Evolutionary conservation across 92 coral and sea anemone genomes (phyloP), one percentile per base, ranked within the genome.

Genomic region (Desmophyllum pertusum): DNA sequence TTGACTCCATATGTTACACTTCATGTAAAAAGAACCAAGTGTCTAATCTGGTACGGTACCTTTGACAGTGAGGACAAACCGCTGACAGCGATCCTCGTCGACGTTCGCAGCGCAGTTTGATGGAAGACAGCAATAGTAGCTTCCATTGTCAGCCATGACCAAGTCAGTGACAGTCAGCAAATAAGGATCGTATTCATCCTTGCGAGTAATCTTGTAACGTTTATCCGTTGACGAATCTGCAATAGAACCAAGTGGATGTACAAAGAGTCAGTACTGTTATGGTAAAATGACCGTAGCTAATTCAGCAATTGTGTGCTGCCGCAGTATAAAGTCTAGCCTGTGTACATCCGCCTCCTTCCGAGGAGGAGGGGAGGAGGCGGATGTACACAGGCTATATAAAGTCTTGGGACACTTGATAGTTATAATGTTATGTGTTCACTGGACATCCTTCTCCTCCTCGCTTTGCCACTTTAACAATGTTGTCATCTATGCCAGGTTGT

Each of bases 81-180:
- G 29, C 75, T 80, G 84, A 18, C 84, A 80, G 5, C 11, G 72
- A 66, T 37, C 30, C 25, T 80, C n/a, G 14, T 68, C 76, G 37
- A 80, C 17, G 25, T 29, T 25, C 1, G 31, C 37, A 11, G 65
- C 67, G 38, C 84, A 80, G 46, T 52, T 52, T 36, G 84, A 50
- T 14, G 75, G 51, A 25, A 80, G 43, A 50, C 84, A 80, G 52
- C 84, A 80, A 39, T 80, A 80, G 38, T 80, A 80, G 23, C 53
- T 52, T 69, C 84, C 84, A 64, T 13, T 67, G 76, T 80, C 76
- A 25, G 33, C 18, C 6, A 8, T 23, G 6, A 10, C 55, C 46
- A 80, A 5, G 76, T 68, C 19, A 10, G 50, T 23, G 73, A 80
- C 23, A 48, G 64, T 45, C 66, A 80, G 19, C 14, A n/a, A n/a